A percentile compares a stretch with the other conserved stretches of the same genome.
Conservation (phyloP, 2,888 invertebrate species). For the Melitaea athalia region DNA sequence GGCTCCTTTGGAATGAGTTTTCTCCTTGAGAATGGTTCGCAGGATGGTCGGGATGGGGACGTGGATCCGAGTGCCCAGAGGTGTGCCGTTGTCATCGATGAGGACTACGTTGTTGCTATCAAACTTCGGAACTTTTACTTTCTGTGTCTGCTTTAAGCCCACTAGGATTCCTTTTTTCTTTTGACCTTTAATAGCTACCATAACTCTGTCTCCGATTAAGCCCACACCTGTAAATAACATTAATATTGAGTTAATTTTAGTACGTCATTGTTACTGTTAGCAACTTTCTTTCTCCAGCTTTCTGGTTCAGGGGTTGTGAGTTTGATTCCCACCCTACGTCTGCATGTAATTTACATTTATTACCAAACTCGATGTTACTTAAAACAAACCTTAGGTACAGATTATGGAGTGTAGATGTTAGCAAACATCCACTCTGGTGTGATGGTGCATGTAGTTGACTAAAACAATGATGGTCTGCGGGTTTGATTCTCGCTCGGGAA, state of each 20-base stretch:
- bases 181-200: constrained; percentile 97
- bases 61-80: constrained; percentile 96
- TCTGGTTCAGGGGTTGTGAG: neutral
- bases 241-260: too few species aligned
- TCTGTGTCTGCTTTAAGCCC: constrained; percentile 92
- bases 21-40: constrained; percentile 91
- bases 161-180: constrained; percentile 93
- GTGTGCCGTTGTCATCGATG: constrained; percentile 96
- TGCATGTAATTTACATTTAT: too few species aligned
- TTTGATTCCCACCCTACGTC: neutral
- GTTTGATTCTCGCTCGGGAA: too few species aligned
- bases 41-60: constrained; percentile 96
- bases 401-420: too few species aligned
- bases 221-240: constrained; percentile 71
- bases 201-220: constrained; percentile 89
- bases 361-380: too few species aligned
- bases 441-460: too few species aligned
- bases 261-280: too few species aligned
- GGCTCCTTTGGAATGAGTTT: constrained; percentile 90
- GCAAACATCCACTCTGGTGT: too few species aligned
- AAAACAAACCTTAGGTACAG: too few species aligned
- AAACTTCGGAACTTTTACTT: constrained; percentile 91
- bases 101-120: constrained; percentile 98
- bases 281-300: too few species aligned
- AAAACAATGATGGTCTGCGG: too few species aligned